These are phyloP conservation scores for Drosophila austrosaltans DNA, from an alignment of 2,888 invertebrate genomes.

Conservation along the genomic window DNA sequence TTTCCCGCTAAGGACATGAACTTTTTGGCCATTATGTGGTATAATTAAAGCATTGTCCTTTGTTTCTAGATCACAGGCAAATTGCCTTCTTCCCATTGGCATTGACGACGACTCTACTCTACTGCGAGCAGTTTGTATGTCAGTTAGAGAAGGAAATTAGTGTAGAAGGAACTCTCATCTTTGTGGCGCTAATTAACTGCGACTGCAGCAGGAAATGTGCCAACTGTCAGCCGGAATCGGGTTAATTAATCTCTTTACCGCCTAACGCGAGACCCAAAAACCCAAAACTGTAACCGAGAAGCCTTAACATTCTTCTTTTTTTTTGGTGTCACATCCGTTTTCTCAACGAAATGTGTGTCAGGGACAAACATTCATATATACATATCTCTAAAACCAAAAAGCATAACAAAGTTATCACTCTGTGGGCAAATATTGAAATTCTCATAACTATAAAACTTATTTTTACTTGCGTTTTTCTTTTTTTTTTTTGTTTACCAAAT, in stretches of 20 bases:
- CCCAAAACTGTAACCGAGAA: slow-evolving; percentile 19
- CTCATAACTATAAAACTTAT: slow-evolving; percentile 43
- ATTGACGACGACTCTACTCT: slow-evolving; percentile 52
- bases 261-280: slow-evolving; percentile 20
- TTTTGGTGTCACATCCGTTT: slow-evolving; percentile 60
- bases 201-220: slow-evolving; percentile 67
- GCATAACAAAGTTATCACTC: slow-evolving; percentile 32
- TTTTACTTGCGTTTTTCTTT: not conserved
- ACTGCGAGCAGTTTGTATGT: slow-evolving; percentile 6
- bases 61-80: not conserved
- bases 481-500: not conserved
- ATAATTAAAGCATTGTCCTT: slow-evolving; percentile 62
- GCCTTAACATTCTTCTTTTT: slow-evolving; percentile 30
- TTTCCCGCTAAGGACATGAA: slow-evolving; percentile 9
- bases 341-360: slow-evolving; percentile 58
- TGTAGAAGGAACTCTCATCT: not conserved
- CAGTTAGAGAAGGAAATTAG: slow-evolving; percentile 25
- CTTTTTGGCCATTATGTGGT: slow-evolving; percentile 40
- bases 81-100: slow-evolving; percentile 29
- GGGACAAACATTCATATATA: slow-evolving; percentile 49
- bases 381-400: slow-evolving; percentile 29
- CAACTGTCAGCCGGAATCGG: slow-evolving; percentile 71
- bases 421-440: slow-evolving; percentile 21
- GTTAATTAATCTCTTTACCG: slow-evolving; percentile 77
- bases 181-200: slow-evolving; percentile 63